Percentiles rank a stretch among this genome's conserved stretches.
These are phyloP conservation scores for Chaetophractus vellerosus DNA, from an alignment of 2,797 vertebrate genomes.

Conservation along the genomic window DNA sequence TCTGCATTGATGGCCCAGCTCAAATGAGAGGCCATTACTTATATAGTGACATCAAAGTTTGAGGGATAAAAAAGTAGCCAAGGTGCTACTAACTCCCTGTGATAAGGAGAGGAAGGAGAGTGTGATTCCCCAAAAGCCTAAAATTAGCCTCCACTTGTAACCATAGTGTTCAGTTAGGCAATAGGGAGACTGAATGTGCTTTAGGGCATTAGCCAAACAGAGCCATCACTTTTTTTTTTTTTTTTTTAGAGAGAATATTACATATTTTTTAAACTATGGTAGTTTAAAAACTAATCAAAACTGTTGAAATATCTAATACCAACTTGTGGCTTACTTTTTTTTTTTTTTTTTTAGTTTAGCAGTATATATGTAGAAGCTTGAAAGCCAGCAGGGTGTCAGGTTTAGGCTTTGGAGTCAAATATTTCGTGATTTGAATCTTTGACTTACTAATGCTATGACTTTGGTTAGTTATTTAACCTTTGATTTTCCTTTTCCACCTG, in stretches of 20 bases:
- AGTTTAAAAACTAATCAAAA: background rate
- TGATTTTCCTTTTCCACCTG: conserved; percentile 34
- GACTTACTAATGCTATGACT: background rate
- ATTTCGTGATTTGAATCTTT: conserved; percentile 36
- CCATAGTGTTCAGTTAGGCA: background rate
- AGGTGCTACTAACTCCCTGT: background rate
- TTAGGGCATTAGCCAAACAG: background rate
- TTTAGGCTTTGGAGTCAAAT: background rate
- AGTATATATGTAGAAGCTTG: background rate
- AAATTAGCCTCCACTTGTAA: background rate
- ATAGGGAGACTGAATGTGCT: background rate
- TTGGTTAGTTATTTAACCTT: conserved; percentile 14
- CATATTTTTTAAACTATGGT: background rate
- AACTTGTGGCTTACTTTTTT: background rate
- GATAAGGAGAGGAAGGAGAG: background rate
- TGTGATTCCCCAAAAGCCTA: background rate
- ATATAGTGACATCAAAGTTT: background rate
- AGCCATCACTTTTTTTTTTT: background rate
- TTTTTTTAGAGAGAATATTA: background rate
- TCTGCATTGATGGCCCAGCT: background rate
- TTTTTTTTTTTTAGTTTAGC: background rate
- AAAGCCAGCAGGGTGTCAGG: background rate
- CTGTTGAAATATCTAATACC: background rate
- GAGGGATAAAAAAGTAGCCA: background rate
- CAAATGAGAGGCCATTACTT: background rate